phyloP scores from a whole-genome alignment of 1,140 invertebrate genomes.

The Metopolophium dirhodum region DNA sequence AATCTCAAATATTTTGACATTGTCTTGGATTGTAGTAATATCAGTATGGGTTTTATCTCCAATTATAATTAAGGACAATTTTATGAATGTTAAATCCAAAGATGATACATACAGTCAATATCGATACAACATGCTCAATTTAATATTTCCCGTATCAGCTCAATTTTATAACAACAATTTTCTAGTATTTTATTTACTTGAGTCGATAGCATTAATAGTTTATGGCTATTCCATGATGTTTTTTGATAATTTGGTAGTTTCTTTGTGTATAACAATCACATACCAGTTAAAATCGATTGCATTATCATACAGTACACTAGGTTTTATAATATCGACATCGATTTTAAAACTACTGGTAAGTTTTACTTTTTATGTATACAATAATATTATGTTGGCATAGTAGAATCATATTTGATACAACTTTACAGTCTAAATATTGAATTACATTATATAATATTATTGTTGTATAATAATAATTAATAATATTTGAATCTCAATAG shows the following conservation, averaged over 20 bases:
- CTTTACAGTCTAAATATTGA: background rate
- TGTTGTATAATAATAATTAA: background rate
- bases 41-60: background rate
- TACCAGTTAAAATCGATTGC: constrained; percentile 32
- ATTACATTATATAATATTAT: background rate
- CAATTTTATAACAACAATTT: constrained; percentile 23
- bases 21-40: background rate
- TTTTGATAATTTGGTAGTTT: constrained; percentile 6
- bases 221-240: background rate
- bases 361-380: background rate
- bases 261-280: background rate
- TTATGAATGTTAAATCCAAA: background rate
- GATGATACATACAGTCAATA: background rate
- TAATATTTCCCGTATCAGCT: background rate
- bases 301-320: background rate
- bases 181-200: background rate
- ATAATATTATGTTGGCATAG: background rate
- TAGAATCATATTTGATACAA: background rate
- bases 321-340: background rate
- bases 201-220: background rate
- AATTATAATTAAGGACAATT: background rate
- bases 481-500: too few relatives aligned
- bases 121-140: constrained; percentile 8
- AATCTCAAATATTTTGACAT: background rate
- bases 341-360: background rate